Evolutionary conservation across 2,113 vertebrate genomes (phyloP).

Genomic region (Prietella phreatophila): DNA sequence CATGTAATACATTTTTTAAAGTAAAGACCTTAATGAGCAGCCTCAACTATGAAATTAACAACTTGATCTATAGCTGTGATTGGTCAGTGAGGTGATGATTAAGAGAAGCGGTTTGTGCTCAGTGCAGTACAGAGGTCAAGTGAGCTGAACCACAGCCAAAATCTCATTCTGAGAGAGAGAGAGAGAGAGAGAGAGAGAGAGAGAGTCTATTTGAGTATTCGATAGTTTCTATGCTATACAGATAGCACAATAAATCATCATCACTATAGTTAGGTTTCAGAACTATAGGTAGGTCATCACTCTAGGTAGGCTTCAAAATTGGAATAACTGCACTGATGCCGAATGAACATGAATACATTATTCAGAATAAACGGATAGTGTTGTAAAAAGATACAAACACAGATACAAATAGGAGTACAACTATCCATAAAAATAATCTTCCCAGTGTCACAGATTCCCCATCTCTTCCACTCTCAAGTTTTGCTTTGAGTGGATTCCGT

Average conservation of each 20-base stretch:
- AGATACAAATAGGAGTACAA: neutral
- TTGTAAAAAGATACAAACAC: neutral
- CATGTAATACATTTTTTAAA: slow-evolving; percentile 13
- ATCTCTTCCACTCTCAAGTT: neutral
- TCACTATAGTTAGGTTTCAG: neutral
- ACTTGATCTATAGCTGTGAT: neutral
- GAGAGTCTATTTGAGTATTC: neutral
- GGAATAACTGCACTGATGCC: neutral
- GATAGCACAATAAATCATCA: neutral
- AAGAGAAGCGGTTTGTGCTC: neutral
- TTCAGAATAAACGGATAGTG: neutral
- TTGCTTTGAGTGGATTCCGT: neutral
- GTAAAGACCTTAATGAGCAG: slow-evolving; percentile 20
- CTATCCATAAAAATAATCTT: neutral
- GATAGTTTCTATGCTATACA: neutral
- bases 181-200: neutral
- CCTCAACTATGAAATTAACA: neutral
- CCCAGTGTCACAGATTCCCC: neutral
- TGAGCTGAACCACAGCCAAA: neutral
- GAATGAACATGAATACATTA: neutral
- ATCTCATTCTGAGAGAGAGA: neutral
- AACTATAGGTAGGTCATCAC: neutral
- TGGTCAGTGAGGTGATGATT: slow-evolving; percentile 22
- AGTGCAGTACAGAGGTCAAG: neutral
- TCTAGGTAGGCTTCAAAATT: neutral